Evolutionary conservation across 2,797 vertebrate species (phyloP), one percentile per base, ranked within the genome.

Genomic region (Acrossocheilus fasciatus): DNA sequence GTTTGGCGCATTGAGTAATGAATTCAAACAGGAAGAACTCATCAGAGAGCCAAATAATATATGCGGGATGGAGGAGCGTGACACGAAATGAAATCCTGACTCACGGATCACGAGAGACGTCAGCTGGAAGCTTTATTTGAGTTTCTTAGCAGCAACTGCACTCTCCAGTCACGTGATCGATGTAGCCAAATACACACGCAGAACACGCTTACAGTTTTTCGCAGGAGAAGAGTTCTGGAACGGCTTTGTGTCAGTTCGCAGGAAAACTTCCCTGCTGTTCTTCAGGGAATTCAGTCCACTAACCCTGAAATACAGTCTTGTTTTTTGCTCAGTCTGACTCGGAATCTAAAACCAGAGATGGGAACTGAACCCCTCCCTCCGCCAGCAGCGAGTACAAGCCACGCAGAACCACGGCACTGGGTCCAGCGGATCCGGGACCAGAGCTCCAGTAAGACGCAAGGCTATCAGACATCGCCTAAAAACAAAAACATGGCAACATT

Each of bases 361-460:
- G 95, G 86, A 95, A 96, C 39, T 87, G 92, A 79, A 92, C 72
- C 39, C 96, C 95, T 88, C 95, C 95, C 87, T 96, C 95, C 9
- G 52, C 92, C 93, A 96, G 91, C 50, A 96, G 89, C 6, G 94
- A 95, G 90, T 95, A 96, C 23, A 94, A 15, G 66, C 93, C 92
- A 87, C 96, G 94, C 20, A 96, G 92, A 62, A 87, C 85, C 47
- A 83, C 81, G 57, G 91, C 47, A 81, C 84, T 82, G 3, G 91
- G 91, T 80, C 68, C 26, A 70, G 68, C 91, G 4, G 50, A n/a
- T 10, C 75, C 50, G 23, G 90, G 69, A 17, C 59, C 26, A 34
- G 92, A 85, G 0, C 87, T 89, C 45, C 94, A 89, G 73, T 84
- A 89, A 83, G 93, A 91, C 50, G 87, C 86, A 43, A 96, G 81